phyloP scores from a whole-genome alignment of 2,797 vertebrate genomes.

The Vultur gryphus region DNA sequence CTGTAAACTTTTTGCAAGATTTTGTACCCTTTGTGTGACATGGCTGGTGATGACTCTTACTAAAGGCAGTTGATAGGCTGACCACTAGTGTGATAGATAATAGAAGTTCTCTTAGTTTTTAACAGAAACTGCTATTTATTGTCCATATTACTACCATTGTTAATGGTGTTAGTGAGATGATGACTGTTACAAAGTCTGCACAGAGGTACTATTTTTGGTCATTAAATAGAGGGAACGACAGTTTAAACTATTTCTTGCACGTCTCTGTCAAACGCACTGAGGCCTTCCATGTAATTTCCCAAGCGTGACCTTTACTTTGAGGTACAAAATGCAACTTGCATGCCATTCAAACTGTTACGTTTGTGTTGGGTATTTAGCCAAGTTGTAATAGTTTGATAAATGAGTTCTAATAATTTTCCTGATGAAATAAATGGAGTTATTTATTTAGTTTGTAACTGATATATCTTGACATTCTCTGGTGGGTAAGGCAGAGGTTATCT shows the following conservation, averaged over 20 bases:
- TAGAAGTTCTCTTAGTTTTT: not conserved
- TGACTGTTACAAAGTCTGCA: not conserved
- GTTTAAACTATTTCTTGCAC: not conserved
- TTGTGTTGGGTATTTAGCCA: not conserved
- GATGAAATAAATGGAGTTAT: not conserved
- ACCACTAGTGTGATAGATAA: not conserved
- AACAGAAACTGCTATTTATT: not conserved
- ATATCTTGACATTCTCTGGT: not conserved
- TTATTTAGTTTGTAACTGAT: not conserved
- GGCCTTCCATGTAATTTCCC: not conserved
- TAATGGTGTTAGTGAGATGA: not conserved
- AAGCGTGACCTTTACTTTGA: not conserved
- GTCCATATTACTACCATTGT: not conserved
- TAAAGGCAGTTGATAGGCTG: not conserved
- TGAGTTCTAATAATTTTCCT: not conserved
- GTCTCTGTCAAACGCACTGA: not conserved
- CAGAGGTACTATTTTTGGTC: not conserved
- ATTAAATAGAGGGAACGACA: not conserved
- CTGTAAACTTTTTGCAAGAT: not conserved
- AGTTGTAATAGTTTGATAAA: not conserved
- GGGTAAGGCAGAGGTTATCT: not conserved
- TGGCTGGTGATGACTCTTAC: not conserved
- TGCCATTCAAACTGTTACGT: accelerated
- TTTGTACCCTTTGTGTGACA: not conserved
- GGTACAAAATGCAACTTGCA: not conserved